Evolutionary conservation across 1,140 invertebrate genomes (phyloP).

Genomic region (Drosophila erecta): DNA sequence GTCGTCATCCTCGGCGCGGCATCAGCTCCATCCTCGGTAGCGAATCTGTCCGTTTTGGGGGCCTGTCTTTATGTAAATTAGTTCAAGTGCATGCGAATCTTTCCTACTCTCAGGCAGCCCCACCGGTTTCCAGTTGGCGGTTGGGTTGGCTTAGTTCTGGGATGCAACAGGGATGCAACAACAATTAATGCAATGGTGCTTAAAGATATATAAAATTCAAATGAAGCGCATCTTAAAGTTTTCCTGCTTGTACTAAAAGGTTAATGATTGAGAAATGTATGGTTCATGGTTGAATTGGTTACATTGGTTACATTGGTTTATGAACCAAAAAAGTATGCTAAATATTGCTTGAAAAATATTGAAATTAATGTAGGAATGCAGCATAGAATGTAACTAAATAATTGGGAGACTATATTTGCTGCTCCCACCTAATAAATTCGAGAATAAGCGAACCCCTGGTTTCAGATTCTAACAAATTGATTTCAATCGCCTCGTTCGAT

Average conservation of each 20-base stretch:
- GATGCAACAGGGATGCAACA: background rate
- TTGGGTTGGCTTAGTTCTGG: slow-evolving; percentile 5
- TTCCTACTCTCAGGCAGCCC: background rate
- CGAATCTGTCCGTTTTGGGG: slow-evolving; percentile 8
- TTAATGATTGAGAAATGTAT: too few species aligned
- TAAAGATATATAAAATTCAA: background rate
- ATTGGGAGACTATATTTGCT: too few species aligned
- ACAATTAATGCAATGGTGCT: background rate
- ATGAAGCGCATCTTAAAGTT: too few species aligned
- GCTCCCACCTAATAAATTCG: background rate
- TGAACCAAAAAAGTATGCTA: too few species aligned
- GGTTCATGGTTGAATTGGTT: too few species aligned
- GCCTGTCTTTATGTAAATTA: slow-evolving; percentile 78
- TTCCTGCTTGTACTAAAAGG: too few species aligned
- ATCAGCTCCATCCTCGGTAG: slow-evolving; percentile 5
- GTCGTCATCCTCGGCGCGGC: slow-evolving; percentile 30
- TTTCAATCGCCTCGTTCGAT: background rate
- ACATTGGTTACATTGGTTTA: too few species aligned
- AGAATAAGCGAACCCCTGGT: background rate
- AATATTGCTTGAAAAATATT: too few species aligned
- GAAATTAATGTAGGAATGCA: too few species aligned
- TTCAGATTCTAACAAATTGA: background rate
- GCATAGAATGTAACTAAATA: too few species aligned
- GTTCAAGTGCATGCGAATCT: slow-evolving; percentile 56
- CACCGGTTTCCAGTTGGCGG: background rate